Percentiles rank a stretch among this genome's conserved stretches.
phyloP scores from a whole-genome alignment of 1,140 invertebrate species.

The Lethrus apterus region DNA sequence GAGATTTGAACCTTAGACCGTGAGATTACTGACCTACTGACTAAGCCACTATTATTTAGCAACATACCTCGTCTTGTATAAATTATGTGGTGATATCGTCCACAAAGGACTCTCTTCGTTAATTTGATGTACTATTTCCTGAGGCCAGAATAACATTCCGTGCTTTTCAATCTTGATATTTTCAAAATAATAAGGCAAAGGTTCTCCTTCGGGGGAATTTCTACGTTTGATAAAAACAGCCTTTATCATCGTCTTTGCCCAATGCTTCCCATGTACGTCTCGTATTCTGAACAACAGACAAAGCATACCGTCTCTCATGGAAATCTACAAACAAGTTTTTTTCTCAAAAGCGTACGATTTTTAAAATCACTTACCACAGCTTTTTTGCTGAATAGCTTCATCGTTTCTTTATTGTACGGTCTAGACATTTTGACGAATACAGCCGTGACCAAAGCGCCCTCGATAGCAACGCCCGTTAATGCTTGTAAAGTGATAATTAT shows the following conservation, averaged over 20 bases:
- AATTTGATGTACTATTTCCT: constrained; percentile 54
- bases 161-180: constrained; percentile 29
- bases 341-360: neutral
- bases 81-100: constrained; percentile 45
- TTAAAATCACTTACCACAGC: constrained; percentile 26
- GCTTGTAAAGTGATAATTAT: constrained; percentile 27
- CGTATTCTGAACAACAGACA: constrained; percentile 31
- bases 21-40: no score
- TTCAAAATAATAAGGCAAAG: constrained; percentile 21
- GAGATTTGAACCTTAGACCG: no score
- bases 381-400: constrained; percentile 31
- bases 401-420: constrained; percentile 22
- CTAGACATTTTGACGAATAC: constrained; percentile 34
- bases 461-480: constrained; percentile 28
- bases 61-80: constrained; percentile 44
- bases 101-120: constrained; percentile 50
- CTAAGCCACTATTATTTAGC: no score
- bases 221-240: constrained; percentile 11
- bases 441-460: constrained; percentile 30
- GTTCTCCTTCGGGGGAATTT: constrained; percentile 13
- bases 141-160: constrained; percentile 54
- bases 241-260: constrained; percentile 28
- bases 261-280: constrained; percentile 28
- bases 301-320: constrained; percentile 28
- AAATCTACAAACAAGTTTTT: constrained; percentile 24